Conservation (phyloP, 1,140 invertebrate genomes). For the Anastrepha ludens region DNA sequence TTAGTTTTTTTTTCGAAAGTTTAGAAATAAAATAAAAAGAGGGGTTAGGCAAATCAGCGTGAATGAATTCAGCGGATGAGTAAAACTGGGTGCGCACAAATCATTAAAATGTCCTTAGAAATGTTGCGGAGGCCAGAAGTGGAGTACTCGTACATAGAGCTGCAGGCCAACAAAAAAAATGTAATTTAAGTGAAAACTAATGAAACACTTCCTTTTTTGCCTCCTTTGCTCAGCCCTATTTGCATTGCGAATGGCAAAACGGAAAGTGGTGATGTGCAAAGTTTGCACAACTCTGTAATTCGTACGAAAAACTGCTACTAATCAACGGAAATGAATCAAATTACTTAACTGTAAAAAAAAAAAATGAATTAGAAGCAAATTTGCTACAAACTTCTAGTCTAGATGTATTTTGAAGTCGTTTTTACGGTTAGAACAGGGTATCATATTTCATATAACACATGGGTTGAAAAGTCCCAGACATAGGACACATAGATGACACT, state of each 20-base stretch:
- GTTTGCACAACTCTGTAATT: constrained; percentile 40
- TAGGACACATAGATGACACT: too few species aligned
- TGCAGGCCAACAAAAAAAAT: constrained; percentile 23
- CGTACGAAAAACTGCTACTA: background rate
- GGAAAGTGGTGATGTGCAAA: constrained; percentile 17
- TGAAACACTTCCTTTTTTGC: constrained; percentile 24
- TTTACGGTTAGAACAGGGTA: background rate
- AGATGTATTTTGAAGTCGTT: constrained; percentile 7
- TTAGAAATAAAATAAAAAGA: background rate
- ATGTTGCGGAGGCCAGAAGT: background rate
- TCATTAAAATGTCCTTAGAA: constrained; percentile 55
- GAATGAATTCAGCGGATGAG: background rate
- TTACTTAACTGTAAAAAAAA: background rate
- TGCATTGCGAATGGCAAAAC: constrained; percentile 44
- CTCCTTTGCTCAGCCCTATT: background rate
- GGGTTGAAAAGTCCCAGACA: too few species aligned
- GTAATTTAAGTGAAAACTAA: constrained; percentile 56
- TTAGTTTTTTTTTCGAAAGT: background rate
- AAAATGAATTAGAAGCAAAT: background rate
- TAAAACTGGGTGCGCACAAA: constrained; percentile 56
- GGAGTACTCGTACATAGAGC: background rate
- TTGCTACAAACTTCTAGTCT: constrained; percentile 18
- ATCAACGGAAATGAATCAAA: constrained; percentile 51
- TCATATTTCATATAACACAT: too few species aligned
- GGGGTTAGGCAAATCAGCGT: background rate